A percentile compares a stretch with the other conserved stretches of the same genome.
phyloP scores from a whole-genome alignment of 2,113 vertebrate species.

The Cephalopterus ornatus region DNA sequence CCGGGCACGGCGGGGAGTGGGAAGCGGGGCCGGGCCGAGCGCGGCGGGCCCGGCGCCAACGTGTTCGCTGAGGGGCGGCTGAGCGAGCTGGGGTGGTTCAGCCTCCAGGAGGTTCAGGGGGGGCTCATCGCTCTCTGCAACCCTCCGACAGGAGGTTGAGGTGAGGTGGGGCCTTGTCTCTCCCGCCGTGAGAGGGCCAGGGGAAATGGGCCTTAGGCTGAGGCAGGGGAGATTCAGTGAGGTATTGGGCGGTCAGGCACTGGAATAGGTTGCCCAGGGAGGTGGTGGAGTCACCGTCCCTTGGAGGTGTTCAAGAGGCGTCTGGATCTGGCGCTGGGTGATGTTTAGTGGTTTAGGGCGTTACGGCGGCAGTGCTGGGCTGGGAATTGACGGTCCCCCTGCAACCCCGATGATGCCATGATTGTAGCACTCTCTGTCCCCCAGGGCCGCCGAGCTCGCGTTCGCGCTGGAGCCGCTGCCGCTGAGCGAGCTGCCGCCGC shows the following conservation, averaged over 20 bases:
- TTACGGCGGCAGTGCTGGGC: no score
- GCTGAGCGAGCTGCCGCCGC: slow-evolving; percentile 81
- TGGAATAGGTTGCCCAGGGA: background rate
- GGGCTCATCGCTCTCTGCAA: background rate
- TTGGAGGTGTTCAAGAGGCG: background rate
- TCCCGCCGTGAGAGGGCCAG: background rate
- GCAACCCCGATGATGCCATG: rapidly evolving
- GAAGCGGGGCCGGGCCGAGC: slow-evolving; percentile 39
- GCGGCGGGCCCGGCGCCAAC: rapidly evolving
- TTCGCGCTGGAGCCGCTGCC: slow-evolving; percentile 87
- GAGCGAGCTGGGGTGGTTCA: background rate
- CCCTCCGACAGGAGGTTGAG: no score
- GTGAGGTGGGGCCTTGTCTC: background rate
- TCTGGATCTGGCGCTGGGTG: background rate
- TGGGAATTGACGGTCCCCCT: no score
- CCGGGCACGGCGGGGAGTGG: slow-evolving; percentile 75
- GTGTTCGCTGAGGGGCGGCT: background rate
- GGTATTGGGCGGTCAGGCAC: background rate
- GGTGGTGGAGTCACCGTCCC: background rate
- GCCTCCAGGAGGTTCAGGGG: background rate
- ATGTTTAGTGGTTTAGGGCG: background rate
- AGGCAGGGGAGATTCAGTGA: background rate
- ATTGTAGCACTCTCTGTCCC: background rate
- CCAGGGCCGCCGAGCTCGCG: slow-evolving; percentile 92
- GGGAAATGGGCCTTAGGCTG: background rate